Percentiles rank a stretch among this genome's conserved stretches.
Evolutionary conservation across 2,888 invertebrate genomes (phyloP).

Genomic region (Thymelicus lineola): DNA sequence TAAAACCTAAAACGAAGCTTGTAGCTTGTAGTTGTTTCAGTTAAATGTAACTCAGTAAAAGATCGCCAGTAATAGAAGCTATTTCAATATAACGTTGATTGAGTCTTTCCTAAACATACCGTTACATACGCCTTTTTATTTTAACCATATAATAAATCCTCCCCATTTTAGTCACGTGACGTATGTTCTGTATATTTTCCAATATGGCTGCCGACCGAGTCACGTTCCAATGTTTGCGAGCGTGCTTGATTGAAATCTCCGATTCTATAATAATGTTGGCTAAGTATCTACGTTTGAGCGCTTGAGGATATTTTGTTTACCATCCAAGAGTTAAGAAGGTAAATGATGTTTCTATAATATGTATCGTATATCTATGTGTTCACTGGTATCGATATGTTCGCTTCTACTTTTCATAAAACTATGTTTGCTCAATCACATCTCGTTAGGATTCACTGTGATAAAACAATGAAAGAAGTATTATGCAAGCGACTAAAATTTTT

Average conservation of each 20-base stretch:
- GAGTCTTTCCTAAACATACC: background rate
- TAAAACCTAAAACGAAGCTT: too few species aligned
- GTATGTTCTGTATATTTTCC: slow-evolving; percentile 28
- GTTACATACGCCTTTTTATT: background rate
- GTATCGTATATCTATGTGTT: too few species aligned
- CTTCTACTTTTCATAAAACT: too few species aligned
- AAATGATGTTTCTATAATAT: background rate
- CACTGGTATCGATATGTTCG: too few species aligned
- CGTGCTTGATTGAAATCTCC: slow-evolving; percentile 52
- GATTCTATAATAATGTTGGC: slow-evolving; percentile 42
- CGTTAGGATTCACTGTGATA: too few species aligned
- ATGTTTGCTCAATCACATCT: too few species aligned
- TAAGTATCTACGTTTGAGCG: slow-evolving; percentile 38
- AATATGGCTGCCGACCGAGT: slow-evolving; percentile 43
- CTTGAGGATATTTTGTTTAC: slow-evolving; percentile 20
- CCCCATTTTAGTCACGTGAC: slow-evolving; percentile 17
- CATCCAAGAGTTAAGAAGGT: slow-evolving; percentile 17
- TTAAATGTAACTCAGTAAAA: too few species aligned
- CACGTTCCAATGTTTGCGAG: slow-evolving; percentile 55
- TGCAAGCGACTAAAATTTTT: too few species aligned
- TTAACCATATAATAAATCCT: slow-evolving; percentile 7
- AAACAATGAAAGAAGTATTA: too few species aligned
- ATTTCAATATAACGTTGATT: background rate
- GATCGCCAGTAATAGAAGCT: background rate
- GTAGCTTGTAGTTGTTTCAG: too few species aligned